Evolutionary conservation across 1,140 invertebrate species (phyloP).

Genomic region (Bombus impatiens): DNA sequence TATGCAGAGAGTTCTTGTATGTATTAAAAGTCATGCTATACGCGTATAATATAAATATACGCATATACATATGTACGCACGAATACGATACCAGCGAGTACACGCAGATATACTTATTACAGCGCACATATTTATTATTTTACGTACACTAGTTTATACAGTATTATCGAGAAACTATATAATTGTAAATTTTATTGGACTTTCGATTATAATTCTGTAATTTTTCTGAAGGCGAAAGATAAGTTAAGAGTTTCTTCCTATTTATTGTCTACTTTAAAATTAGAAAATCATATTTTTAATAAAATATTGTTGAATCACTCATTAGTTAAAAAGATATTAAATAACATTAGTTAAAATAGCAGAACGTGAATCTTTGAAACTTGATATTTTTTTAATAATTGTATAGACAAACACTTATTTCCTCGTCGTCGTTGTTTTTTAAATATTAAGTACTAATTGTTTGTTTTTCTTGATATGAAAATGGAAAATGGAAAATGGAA

Average conservation of each 20-base stretch:
- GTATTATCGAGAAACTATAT: neutral
- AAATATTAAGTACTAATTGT: neutral
- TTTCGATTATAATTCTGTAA: neutral
- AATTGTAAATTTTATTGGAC: neutral
- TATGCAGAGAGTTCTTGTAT: neutral
- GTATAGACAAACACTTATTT: neutral
- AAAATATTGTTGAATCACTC: neutral
- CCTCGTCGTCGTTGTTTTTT: neutral
- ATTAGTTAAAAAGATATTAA: neutral
- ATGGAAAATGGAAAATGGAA: too few relatives aligned
- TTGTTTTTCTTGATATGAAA: neutral
- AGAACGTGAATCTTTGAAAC: neutral
- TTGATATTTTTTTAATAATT: neutral
- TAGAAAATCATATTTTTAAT: neutral
- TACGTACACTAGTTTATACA: neutral
- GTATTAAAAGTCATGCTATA: neutral
- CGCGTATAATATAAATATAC: neutral
- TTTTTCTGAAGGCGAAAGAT: neutral
- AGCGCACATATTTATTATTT: neutral
- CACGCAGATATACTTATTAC: neutral
- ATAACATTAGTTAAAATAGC: too few relatives aligned
- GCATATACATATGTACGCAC: too few relatives aligned
- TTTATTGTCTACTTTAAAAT: neutral
- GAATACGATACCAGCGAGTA: neutral
- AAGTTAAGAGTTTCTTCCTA: neutral